Conservation (phyloP, 2,888 invertebrate species). For the Zootermopsis nevadensis region DNA sequence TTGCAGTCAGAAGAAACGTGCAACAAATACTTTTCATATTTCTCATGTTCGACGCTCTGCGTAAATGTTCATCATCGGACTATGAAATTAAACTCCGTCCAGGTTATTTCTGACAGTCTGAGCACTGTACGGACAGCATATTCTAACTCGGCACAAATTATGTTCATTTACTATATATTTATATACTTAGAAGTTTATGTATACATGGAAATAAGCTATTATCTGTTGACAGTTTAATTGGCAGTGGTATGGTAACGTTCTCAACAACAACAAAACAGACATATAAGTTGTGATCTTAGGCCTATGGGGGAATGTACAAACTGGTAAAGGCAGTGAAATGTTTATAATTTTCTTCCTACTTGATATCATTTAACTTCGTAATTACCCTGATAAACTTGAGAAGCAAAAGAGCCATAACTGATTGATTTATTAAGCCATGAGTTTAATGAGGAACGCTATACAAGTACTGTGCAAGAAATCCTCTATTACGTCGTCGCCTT, state of each 20-base stretch:
- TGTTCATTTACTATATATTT: background rate
- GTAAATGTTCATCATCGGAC: too few relatives aligned
- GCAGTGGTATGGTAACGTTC: conserved; percentile 41
- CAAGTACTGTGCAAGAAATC: background rate
- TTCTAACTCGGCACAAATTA: background rate
- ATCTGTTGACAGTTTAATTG: conserved; percentile 20
- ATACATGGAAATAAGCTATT: conserved; percentile 1
- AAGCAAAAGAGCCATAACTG: conserved; percentile 4
- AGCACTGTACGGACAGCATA: background rate
- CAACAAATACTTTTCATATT: too few relatives aligned
- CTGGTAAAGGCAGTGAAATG: conserved; percentile 34
- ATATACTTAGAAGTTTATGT: background rate
- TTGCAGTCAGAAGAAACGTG: too few relatives aligned
- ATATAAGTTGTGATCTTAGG: conserved; percentile 32
- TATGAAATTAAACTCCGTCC: background rate
- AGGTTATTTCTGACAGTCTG: background rate
- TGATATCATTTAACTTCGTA: conserved; percentile 13
- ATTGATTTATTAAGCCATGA: background rate
- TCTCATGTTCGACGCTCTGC: too few relatives aligned
- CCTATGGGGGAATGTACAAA: conserved; percentile 41
- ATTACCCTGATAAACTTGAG: conserved; percentile 38
- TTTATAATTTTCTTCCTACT: conserved; percentile 11
- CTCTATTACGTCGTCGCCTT: background rate
- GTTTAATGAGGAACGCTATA: too few relatives aligned
- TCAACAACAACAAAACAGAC: background rate